These are phyloP conservation scores for Apis cerana DNA, from an alignment of 1,140 invertebrate species.

Conservation along the genomic window DNA sequence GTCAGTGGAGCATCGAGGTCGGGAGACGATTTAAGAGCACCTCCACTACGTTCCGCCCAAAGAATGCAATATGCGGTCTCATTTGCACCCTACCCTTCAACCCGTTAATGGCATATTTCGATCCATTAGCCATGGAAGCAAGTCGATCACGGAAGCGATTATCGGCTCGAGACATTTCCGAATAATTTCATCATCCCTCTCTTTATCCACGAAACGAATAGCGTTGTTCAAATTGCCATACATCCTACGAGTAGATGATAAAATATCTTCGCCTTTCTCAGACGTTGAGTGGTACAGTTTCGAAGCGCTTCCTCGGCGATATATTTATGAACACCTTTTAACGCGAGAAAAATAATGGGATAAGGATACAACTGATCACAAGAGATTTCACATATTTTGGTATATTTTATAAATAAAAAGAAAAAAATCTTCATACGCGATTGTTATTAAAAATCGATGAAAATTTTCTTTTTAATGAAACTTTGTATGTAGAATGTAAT, in stretches of 20 bases:
- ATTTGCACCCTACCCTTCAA: constrained; percentile 65
- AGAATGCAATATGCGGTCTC: constrained; percentile 76
- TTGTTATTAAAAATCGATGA: no score
- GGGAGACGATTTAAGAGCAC: constrained; percentile 49
- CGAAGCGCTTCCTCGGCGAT: no score
- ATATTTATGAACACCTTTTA: neutral
- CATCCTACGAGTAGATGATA: neutral
- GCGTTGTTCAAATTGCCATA: neutral
- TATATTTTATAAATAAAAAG: no score
- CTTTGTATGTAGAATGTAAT: no score
- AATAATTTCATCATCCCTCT: constrained; percentile 9
- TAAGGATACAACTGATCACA: no score
- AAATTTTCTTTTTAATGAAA: no score
- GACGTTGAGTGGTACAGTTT: no score
- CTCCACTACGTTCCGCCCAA: constrained; percentile 61
- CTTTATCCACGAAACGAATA: neutral
- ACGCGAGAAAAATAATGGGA: neutral
- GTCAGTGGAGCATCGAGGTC: constrained; percentile 70
- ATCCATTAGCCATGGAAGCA: constrained; percentile 37
- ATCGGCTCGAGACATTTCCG: constrained; percentile 10
- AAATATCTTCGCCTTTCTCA: neutral
- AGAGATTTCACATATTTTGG: no score
- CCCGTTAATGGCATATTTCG: constrained; percentile 42
- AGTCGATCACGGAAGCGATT: constrained; percentile 26
- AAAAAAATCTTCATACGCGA: no score